A percentile compares a stretch with the other conserved stretches of the same genome.
Evolutionary conservation across 2,888 invertebrate genomes (phyloP).

Genomic region (Eremobia ochroleuca): DNA sequence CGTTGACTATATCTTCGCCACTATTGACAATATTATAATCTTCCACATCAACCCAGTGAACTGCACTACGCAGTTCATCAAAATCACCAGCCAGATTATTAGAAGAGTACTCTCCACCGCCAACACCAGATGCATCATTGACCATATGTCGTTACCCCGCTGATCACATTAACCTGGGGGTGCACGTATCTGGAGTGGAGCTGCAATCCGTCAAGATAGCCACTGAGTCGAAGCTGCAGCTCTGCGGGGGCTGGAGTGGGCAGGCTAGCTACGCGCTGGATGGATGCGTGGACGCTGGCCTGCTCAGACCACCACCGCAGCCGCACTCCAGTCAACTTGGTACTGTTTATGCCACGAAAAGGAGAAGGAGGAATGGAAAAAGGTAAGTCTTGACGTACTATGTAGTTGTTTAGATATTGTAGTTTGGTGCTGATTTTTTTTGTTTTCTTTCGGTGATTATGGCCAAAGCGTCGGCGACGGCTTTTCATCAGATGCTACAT

Average conservation of each 20-base stretch:
- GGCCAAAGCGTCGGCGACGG: slow-evolving; percentile 11
- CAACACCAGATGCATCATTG: slow-evolving; percentile 53
- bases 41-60: slow-evolving; percentile 9
- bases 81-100: slow-evolving; percentile 3
- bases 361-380: slow-evolving; percentile 98
- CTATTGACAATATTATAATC: slow-evolving; percentile 46
- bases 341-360: slow-evolving; percentile 99
- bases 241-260: slow-evolving; percentile 88
- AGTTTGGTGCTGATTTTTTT: background rate
- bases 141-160: slow-evolving; percentile 56
- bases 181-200: slow-evolving; percentile 57
- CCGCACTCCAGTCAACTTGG: slow-evolving; percentile 96
- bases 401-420: background rate
- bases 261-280: slow-evolving; percentile 89
- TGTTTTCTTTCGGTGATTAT: background rate
- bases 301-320: slow-evolving; percentile 94
- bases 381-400: slow-evolving; percentile 92
- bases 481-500: background rate
- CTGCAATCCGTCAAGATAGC: slow-evolving; percentile 87
- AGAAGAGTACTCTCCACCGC: slow-evolving; percentile 17
- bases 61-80: slow-evolving; percentile 27
- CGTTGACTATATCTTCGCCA: slow-evolving; percentile 41
- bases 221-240: slow-evolving; percentile 87
- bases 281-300: slow-evolving; percentile 95
- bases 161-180: slow-evolving; percentile 52